Percentiles rank a stretch among this genome's conserved stretches.
These are phyloP conservation scores for Lepeophtheirus salmonis DNA, from an alignment of 1,140 invertebrate species.

Conservation along the genomic window DNA sequence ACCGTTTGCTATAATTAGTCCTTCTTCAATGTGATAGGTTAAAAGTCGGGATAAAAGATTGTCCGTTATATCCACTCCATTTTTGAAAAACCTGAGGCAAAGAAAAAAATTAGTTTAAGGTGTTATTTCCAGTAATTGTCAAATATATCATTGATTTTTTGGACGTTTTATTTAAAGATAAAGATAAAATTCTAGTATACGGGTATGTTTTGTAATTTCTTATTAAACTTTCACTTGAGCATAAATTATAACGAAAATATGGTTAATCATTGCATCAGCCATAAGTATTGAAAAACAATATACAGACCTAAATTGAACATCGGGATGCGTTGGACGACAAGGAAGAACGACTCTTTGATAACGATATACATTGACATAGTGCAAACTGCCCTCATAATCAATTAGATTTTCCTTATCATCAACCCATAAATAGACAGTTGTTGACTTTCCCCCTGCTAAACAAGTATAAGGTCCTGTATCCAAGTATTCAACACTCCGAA, in stretches of 20 bases:
- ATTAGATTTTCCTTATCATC: background rate
- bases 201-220: background rate
- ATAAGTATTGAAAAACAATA: no score
- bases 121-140: background rate
- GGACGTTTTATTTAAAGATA: background rate
- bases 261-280: no score
- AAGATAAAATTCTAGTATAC: background rate
- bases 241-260: background rate
- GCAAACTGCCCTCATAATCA: background rate
- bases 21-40: background rate
- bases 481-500: background rate
- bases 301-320: background rate
- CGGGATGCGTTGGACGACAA: background rate
- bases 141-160: background rate
- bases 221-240: background rate
- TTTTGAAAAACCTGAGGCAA: background rate
- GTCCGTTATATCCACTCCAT: background rate
- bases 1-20: background rate
- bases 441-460: background rate
- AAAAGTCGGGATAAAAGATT: background rate
- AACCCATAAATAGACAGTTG: background rate
- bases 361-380: background rate
- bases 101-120: background rate
- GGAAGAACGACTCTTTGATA: background rate
- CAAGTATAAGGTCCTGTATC: background rate